Conservation (phyloP, 2,797 vertebrate genomes). For the Naso thynnoides region DNA sequence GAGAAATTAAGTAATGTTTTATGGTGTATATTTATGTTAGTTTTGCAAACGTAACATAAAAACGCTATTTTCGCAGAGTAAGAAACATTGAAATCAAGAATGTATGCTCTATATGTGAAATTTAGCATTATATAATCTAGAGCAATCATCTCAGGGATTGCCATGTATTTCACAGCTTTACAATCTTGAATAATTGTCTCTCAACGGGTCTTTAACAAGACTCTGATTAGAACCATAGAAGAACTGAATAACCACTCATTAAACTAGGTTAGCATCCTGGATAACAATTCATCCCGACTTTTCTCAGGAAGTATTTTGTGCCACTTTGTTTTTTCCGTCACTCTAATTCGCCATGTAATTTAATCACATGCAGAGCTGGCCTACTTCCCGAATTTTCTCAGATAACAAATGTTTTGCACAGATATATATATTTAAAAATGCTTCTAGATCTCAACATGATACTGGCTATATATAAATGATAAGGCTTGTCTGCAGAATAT, state of each 20-base stretch:
- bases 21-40: not conserved
- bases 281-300: conserved; percentile 14
- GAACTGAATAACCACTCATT: not conserved
- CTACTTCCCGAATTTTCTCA: conserved; percentile 65
- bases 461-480: conserved; percentile 85
- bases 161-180: not conserved
- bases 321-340: conserved; percentile 19
- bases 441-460: conserved; percentile 76
- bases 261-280: not conserved
- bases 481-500: conserved; percentile 80
- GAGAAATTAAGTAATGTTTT: too few species aligned
- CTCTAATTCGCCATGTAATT: conserved; percentile 42
- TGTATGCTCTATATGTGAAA: not conserved
- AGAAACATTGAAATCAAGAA: not conserved
- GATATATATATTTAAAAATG: conserved; percentile 79
- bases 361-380: conserved; percentile 63
- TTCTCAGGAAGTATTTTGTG: conserved; percentile 14
- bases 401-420: conserved; percentile 80
- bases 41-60: not conserved
- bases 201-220: not conserved
- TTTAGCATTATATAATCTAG: not conserved
- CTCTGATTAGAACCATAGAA: not conserved
- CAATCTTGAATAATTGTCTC: not conserved
- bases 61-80: not conserved
- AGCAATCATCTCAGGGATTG: not conserved